Evolutionary conservation across 2,797 vertebrate species (phyloP).

Genomic region (Lindbergichthys nudifrons): DNA sequence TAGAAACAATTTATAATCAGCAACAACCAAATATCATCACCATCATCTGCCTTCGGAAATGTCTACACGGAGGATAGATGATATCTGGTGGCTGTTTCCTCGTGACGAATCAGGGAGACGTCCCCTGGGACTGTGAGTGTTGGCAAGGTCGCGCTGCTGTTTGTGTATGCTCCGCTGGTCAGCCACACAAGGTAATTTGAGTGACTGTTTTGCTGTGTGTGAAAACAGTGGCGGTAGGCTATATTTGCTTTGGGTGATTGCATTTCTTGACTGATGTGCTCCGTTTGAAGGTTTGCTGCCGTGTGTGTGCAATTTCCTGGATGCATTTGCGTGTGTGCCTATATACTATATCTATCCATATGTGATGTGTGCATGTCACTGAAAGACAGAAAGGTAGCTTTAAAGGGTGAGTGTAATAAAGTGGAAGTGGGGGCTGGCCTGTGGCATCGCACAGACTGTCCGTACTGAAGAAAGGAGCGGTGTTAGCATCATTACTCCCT

Average conservation of each 20-base stretch:
- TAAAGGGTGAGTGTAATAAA: constrained; percentile 25
- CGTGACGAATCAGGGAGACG: constrained; percentile 35
- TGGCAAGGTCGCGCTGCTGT: constrained; percentile 61
- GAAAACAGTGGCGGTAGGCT: constrained; percentile 66
- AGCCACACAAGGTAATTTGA: constrained; percentile 59
- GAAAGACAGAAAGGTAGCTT: constrained; percentile 5
- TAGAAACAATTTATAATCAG: background rate
- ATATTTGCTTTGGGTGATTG: constrained; percentile 76
- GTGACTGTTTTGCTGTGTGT: constrained; percentile 65
- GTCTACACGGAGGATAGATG: constrained; percentile 15
- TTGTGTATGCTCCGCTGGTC: constrained; percentile 69
- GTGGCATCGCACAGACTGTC: constrained; percentile 42
- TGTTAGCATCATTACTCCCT: constrained; percentile 70
- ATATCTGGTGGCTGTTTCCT: constrained; percentile 20
- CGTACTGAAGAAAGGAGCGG: constrained; percentile 41
- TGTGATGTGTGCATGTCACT: constrained; percentile 8
- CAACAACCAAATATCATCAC: constrained; percentile 4
- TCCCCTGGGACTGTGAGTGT: constrained; percentile 45
- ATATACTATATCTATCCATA: constrained; percentile 28
- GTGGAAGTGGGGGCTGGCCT: constrained; percentile 16
- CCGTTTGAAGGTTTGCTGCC: constrained; percentile 42
- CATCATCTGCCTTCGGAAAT: constrained; percentile 10
- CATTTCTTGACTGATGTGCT: constrained; percentile 72
- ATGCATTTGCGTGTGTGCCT: constrained; percentile 4
- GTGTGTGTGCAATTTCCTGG: constrained; percentile 5